These are phyloP conservation scores for Enteromius argenteus DNA, from an alignment of 2,797 vertebrate genomes.

Conservation along the genomic window DNA sequence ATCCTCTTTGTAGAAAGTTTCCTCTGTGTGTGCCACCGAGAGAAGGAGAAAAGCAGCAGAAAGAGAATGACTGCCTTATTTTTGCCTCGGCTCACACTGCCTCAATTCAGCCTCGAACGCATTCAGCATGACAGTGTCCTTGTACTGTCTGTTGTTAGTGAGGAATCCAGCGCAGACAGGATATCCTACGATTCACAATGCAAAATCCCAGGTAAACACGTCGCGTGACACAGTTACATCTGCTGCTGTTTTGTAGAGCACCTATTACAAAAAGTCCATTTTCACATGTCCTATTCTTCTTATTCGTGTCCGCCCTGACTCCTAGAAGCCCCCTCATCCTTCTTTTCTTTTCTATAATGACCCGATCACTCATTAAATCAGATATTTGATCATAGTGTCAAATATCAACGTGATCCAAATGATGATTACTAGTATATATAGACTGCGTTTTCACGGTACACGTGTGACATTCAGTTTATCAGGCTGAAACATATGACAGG, in stretches of 20 bases:
- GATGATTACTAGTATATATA: slow-evolving; percentile 25
- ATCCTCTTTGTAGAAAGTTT: not conserved
- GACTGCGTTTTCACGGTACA: not conserved
- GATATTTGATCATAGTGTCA: slow-evolving; percentile 47
- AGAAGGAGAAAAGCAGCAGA: not conserved
- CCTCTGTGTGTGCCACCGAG: not conserved
- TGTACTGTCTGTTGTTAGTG: slow-evolving; percentile 33
- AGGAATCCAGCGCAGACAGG: not conserved
- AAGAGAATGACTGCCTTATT: not conserved
- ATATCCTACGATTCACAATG: slow-evolving; percentile 18
- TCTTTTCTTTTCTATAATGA: slow-evolving; percentile 37
- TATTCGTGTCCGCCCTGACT: not conserved
- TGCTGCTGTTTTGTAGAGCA: slow-evolving; percentile 18
- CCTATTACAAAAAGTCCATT: slow-evolving; percentile 12
- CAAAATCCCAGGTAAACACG: slow-evolving; percentile 26
- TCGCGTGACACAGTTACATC: slow-evolving; percentile 5
- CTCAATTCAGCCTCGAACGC: slow-evolving; percentile 1
- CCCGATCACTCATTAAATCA: slow-evolving; percentile 39
- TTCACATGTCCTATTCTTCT: slow-evolving; percentile 8
- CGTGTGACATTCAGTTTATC: slow-evolving; percentile 49
- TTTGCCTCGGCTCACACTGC: not conserved
- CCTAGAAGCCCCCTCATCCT: not conserved
- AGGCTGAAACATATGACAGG: slow-evolving; percentile 40
- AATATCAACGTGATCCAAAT: slow-evolving; percentile 45
- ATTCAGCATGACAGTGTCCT: slow-evolving; percentile 17